These are phyloP conservation scores for Drosophila sturtevanti DNA, from an alignment of 1,140 invertebrate genomes.

Conservation along the genomic window DNA sequence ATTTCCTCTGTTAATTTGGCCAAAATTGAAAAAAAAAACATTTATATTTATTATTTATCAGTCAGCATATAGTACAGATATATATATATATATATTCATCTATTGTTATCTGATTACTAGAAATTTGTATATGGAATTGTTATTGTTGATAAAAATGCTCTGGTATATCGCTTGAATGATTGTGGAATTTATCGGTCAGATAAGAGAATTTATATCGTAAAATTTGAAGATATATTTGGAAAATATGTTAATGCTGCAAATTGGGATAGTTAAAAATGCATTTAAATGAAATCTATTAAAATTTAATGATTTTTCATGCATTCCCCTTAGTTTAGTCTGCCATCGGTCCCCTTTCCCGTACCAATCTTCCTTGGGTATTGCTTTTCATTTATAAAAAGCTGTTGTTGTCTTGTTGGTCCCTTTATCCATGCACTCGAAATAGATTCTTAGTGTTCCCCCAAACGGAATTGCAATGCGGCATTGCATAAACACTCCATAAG, in stretches of 20 bases:
- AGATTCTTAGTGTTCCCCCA: constrained; percentile 15
- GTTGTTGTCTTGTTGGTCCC: not conserved
- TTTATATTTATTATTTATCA: too few species aligned
- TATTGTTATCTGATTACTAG: too few species aligned
- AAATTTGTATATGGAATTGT: too few species aligned
- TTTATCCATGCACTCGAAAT: constrained; percentile 1
- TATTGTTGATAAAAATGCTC: too few species aligned
- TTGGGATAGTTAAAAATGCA: not conserved
- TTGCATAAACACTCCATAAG: constrained; percentile 12
- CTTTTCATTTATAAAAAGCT: not conserved
- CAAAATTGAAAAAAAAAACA: too few species aligned
- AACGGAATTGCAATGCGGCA: constrained; percentile 40
- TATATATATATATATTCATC: too few species aligned
- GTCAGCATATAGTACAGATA: too few species aligned
- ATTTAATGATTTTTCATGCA: not conserved
- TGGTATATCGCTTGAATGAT: too few species aligned
- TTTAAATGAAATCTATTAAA: constrained; percentile 1
- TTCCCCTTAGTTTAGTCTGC: not conserved
- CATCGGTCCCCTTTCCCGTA: not conserved
- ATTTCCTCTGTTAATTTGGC: too few species aligned
- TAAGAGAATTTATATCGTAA: too few species aligned
- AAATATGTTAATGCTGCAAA: not conserved
- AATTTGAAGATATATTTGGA: too few species aligned
- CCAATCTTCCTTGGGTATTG: not conserved
- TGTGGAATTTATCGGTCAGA: too few species aligned